phyloP scores from a whole-genome alignment of 2,113 vertebrate species.

The Ochotona curzoniae region DNA sequence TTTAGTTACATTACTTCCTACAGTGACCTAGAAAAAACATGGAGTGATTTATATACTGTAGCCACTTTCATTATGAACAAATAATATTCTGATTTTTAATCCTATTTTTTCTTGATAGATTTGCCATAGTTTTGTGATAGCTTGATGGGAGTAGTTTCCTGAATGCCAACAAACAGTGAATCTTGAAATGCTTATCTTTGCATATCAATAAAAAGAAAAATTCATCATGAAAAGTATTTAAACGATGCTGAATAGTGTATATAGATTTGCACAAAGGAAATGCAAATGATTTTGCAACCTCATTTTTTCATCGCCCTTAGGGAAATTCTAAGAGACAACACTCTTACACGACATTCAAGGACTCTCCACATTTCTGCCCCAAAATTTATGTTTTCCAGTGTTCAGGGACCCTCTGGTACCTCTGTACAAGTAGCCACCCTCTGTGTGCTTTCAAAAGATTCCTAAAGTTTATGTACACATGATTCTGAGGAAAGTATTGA shows the following conservation, averaged over 20 bases:
- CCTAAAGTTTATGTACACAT: background rate
- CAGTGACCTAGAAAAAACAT: background rate
- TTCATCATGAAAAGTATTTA: slow-evolving; percentile 12
- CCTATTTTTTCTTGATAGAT: background rate
- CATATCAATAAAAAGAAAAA: background rate
- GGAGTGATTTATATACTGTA: background rate
- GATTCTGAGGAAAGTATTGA: background rate
- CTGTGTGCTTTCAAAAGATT: background rate
- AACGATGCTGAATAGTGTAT: background rate
- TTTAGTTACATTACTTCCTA: background rate
- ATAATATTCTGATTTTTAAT: slow-evolving; percentile 12
- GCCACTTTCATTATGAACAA: background rate
- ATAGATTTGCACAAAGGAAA: background rate
- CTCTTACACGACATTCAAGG: background rate
- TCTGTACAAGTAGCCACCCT: background rate
- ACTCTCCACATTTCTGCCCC: background rate
- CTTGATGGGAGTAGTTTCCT: background rate
- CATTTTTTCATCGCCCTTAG: background rate
- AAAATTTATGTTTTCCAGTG: background rate
- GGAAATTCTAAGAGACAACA: background rate
- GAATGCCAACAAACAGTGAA: background rate
- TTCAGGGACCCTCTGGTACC: background rate
- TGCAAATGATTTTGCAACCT: background rate
- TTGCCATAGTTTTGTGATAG: background rate
- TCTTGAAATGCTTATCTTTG: background rate